These are phyloP conservation scores for Brachynemurus nebulosus DNA, from an alignment of 2,888 invertebrate genomes.

Conservation along the genomic window DNA sequence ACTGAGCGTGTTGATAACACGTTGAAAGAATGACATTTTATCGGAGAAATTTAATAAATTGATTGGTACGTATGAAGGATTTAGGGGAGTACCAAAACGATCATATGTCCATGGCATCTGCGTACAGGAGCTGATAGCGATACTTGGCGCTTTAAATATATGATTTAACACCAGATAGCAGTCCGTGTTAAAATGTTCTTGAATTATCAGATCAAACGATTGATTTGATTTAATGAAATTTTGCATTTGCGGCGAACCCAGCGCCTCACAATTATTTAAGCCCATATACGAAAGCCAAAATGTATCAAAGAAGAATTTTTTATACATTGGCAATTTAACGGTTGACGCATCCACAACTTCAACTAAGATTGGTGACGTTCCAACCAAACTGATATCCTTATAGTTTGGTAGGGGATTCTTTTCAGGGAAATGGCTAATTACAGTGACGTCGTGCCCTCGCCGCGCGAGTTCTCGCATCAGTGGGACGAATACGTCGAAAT, in stretches of 20 bases:
- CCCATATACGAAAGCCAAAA: conserved; percentile 19
- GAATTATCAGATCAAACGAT: conserved; percentile 50
- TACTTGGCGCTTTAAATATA: conserved; percentile 42
- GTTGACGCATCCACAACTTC: conserved; percentile 10
- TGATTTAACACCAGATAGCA: conserved; percentile 53
- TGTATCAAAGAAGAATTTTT: conserved; percentile 6
- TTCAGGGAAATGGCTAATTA: conserved; percentile 48
- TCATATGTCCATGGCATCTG: conserved; percentile 35
- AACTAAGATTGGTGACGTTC: conserved; percentile 15
- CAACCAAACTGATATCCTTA: conserved; percentile 40
- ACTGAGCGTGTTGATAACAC: conserved; percentile 22
- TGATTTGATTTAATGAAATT: conserved; percentile 30
- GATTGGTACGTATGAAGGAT: conserved; percentile 35
- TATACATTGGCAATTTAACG: background rate
- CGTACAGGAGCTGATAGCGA: conserved; percentile 38
- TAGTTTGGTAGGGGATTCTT: conserved; percentile 38
- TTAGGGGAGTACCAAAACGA: conserved; percentile 35
- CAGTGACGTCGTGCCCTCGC: conserved; percentile 51
- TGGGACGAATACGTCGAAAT: conserved; percentile 48
- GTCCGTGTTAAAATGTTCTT: conserved; percentile 59
- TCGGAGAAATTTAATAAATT: conserved; percentile 30
- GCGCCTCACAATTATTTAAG: conserved; percentile 26
- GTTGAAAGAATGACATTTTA: conserved; percentile 26
- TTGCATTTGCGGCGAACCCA: conserved; percentile 28
- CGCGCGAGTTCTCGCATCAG: conserved; percentile 42